These are phyloP conservation scores for Calcarius ornatus DNA, from an alignment of 2,113 vertebrate genomes.

Conservation along the genomic window DNA sequence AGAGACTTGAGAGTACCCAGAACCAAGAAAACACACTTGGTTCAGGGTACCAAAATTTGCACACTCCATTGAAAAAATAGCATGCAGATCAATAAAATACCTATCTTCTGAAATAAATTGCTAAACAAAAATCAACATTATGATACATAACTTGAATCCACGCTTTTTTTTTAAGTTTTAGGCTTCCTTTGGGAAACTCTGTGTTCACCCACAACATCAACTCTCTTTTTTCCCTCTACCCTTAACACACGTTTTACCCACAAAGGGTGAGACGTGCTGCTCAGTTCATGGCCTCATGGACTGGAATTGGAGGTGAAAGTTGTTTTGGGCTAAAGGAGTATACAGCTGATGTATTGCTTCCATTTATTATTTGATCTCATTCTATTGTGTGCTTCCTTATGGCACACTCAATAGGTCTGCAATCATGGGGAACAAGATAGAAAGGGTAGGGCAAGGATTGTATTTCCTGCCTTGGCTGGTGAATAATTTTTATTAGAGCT, in stretches of 20 bases:
- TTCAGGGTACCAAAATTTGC: background rate
- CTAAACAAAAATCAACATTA: background rate
- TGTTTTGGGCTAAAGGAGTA: constrained; percentile 26
- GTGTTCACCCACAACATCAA: background rate
- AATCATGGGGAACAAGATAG: constrained; percentile 54
- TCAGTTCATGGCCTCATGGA: background rate
- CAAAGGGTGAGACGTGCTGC: background rate
- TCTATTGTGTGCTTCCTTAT: constrained; percentile 50
- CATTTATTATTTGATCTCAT: constrained; percentile 63
- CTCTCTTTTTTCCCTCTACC: background rate
- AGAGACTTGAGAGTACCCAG: background rate
- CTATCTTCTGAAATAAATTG: background rate
- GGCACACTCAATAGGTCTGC: constrained; percentile 33
- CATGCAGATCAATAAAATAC: background rate
- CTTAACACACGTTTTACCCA: background rate
- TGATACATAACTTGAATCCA: background rate
- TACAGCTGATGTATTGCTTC: constrained; percentile 59
- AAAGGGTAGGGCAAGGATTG: constrained; percentile 59
- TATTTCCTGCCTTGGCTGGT: constrained; percentile 59
- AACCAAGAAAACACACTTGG: background rate
- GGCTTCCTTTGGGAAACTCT: background rate
- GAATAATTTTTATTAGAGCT: constrained; percentile 29
- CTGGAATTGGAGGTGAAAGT: constrained; percentile 29
- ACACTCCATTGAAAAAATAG: background rate
- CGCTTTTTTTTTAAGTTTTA: background rate